Percentiles rank a stretch among this genome's conserved stretches.
Evolutionary conservation across 2,888 invertebrate genomes (phyloP).

Genomic region (Cecidostiba fungosa): DNA sequence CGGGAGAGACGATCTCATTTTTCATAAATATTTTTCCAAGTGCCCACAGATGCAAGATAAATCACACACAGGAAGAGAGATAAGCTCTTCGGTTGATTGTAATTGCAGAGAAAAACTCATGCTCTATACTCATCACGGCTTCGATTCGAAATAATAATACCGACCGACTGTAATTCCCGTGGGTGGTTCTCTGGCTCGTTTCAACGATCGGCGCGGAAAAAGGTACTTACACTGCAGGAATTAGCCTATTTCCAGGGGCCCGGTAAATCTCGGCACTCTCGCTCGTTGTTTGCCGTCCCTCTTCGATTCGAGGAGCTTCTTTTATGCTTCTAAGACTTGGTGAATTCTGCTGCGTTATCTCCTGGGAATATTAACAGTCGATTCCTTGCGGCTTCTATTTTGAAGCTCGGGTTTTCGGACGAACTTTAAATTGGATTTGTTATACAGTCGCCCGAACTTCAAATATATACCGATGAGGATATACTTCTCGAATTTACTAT

Average conservation of each 20-base stretch:
- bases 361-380: neutral
- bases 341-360: neutral
- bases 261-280: constrained; percentile 42
- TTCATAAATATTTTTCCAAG: constrained; percentile 3
- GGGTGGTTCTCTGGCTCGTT: neutral
- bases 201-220: constrained; percentile 46
- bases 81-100: neutral
- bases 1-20: neutral
- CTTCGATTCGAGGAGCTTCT: neutral
- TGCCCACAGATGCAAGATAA: neutral
- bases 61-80: neutral
- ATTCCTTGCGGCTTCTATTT: constrained; percentile 25
- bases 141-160: constrained; percentile 34
- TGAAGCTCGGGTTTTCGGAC: neutral
- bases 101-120: constrained; percentile 20
- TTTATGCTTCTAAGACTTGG: neutral
- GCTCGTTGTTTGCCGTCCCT: constrained; percentile 13
- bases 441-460: neutral
- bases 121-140: neutral
- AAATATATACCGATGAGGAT: neutral
- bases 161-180: neutral
- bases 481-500: neutral
- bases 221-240: constrained; percentile 49
- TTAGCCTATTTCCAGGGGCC: constrained; percentile 53
- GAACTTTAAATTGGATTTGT: neutral